Evolutionary conservation across 1,140 invertebrate genomes (phyloP).

Genomic region (Zophobas atratus): DNA sequence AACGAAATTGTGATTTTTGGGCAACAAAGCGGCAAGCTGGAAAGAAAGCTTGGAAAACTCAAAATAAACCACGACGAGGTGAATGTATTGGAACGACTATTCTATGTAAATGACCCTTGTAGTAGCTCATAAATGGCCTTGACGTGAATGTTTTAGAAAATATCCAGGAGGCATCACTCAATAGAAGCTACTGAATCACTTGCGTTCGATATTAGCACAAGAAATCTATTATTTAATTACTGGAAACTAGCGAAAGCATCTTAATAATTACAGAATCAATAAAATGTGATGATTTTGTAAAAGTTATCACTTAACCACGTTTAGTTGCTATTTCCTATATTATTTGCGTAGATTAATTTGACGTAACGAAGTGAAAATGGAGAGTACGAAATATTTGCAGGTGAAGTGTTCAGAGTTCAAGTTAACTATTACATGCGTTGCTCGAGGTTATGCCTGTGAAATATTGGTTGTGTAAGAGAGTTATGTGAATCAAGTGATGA

Average conservation of each 20-base stretch:
- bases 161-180: background rate
- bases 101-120: conserved; percentile 26
- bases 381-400: too few species aligned
- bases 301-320: background rate
- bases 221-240: background rate
- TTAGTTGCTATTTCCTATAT: background rate
- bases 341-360: conserved; percentile 14
- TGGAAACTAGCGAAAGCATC: background rate
- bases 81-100: conserved; percentile 20
- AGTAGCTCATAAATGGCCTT: conserved; percentile 29
- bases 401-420: too few species aligned
- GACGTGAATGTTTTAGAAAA: conserved; percentile 31
- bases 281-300: background rate
- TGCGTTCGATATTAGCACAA: conserved; percentile 3
- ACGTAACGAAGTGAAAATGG: conserved; percentile 29
- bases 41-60: conserved; percentile 26
- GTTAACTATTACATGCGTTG: too few species aligned
- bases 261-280: conserved; percentile 1
- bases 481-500: background rate
- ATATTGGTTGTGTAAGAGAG: conserved; percentile 30
- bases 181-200: background rate
- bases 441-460: conserved; percentile 11
- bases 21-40: conserved; percentile 3
- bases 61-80: background rate
- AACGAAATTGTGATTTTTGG: background rate